A percentile compares a stretch with the other conserved stretches of the same genome.
These are phyloP conservation scores for Drosophila nebulosa DNA, from an alignment of 1,140 invertebrate species.

Conservation along the genomic window DNA sequence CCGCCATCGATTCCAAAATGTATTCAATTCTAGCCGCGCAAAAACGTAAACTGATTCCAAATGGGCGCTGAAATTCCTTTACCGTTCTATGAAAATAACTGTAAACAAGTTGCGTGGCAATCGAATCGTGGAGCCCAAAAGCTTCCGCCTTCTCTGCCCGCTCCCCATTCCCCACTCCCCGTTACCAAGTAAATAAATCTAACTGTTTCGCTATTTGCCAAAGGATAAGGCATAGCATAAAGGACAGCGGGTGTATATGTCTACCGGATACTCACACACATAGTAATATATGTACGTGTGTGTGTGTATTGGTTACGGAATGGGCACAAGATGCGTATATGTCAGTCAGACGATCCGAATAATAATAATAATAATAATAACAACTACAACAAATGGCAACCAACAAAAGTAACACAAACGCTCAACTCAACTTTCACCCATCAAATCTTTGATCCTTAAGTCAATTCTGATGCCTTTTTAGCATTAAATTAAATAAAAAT, in stretches of 20 bases:
- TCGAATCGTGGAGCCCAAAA: slow-evolving; percentile 11
- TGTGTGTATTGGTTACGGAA: slow-evolving; percentile 21
- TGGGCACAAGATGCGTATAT: slow-evolving; percentile 33
- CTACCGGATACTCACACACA: background rate
- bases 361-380: background rate
- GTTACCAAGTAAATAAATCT: background rate
- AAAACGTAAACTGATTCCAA: background rate
- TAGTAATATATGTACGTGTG: background rate
- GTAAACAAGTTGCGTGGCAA: slow-evolving; percentile 70
- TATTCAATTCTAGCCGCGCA: background rate
- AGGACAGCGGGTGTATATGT: background rate
- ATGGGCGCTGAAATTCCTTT: slow-evolving; percentile 6
- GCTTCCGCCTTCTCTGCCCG: too few relatives aligned
- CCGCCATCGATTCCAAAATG: background rate
- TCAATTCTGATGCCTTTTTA: too few relatives aligned
- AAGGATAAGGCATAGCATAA: background rate
- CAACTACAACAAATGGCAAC: background rate
- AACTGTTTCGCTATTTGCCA: background rate
- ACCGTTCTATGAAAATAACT: slow-evolving; percentile 48
- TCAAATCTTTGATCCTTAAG: too few relatives aligned
- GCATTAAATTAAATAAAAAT: too few relatives aligned
- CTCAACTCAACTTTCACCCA: too few relatives aligned
- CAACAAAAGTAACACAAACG: slow-evolving; percentile 22
- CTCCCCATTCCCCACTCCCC: too few relatives aligned
- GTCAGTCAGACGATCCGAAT: slow-evolving; percentile 13